Evolutionary conservation across 2,113 vertebrate genomes (phyloP).

Genomic region (Crocuta crocuta): DNA sequence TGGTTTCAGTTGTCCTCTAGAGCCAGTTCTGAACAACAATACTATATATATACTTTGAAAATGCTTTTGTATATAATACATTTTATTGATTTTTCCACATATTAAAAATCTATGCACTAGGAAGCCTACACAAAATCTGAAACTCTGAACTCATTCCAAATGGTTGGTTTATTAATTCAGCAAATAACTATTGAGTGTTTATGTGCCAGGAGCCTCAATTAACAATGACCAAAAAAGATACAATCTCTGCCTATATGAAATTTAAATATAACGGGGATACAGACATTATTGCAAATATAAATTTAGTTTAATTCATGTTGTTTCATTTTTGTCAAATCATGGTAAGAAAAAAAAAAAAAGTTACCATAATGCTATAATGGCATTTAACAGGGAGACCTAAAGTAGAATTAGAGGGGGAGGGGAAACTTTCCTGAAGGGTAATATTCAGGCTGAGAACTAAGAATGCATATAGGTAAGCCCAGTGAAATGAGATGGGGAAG

Average conservation of each 20-base stretch:
- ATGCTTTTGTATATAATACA: not conserved
- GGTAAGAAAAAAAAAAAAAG: not conserved
- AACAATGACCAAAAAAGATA: constrained; percentile 7
- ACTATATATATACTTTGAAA: not conserved
- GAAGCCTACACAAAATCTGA: constrained; percentile 29
- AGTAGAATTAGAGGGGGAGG: not conserved
- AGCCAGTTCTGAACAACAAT: not conserved
- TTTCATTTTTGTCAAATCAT: constrained; percentile 40
- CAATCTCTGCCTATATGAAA: not conserved
- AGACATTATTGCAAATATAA: not conserved
- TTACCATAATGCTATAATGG: not conserved
- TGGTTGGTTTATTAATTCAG: not conserved
- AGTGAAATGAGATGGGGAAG: not conserved
- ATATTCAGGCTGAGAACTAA: not conserved
- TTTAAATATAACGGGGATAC: not conserved
- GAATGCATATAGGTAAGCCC: not conserved
- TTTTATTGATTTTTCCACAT: constrained; percentile 15
- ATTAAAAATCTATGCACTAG: not conserved
- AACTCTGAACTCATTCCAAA: constrained; percentile 14
- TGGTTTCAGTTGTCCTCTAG: not conserved
- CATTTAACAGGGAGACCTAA: not conserved
- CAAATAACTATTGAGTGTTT: not conserved
- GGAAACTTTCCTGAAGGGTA: not conserved
- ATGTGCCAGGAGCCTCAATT: not conserved
- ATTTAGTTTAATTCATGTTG: not conserved